phyloP scores from a whole-genome alignment of 2,113 vertebrate genomes.

The Xyrauchen texanus region DNA sequence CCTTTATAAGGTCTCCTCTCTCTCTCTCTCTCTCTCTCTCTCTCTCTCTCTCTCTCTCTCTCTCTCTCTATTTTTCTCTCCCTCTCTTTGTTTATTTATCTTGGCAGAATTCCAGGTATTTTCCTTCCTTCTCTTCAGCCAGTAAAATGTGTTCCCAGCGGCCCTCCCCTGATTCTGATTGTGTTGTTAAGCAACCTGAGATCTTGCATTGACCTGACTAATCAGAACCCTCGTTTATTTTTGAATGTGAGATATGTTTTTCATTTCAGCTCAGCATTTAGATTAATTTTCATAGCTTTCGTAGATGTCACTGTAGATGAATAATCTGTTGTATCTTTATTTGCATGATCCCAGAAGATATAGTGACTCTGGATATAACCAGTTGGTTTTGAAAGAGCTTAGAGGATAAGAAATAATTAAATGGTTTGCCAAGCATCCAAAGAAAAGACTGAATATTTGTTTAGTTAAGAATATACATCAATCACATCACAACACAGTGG shows the following conservation, averaged over 20 bases:
- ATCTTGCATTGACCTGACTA: constrained; percentile 39
- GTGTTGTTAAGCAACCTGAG: constrained; percentile 70
- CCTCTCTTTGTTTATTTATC: constrained; percentile 66
- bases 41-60: neutral
- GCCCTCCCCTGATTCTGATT: constrained; percentile 52
- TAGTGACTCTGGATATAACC: too few relatives aligned
- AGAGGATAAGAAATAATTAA: too few relatives aligned
- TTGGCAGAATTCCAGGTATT: constrained; percentile 74
- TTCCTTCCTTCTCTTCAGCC: constrained; percentile 59
- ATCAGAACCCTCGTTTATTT: constrained; percentile 18
- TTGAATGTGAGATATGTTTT: constrained; percentile 23
- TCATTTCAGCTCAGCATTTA: neutral
- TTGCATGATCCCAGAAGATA: neutral
- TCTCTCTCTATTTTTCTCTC: neutral
- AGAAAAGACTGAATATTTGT: neutral
- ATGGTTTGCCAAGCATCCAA: neutral
- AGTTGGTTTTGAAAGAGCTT: neutral
- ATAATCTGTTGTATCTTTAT: constrained; percentile 11
- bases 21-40: neutral
- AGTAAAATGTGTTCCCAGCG: constrained; percentile 55
- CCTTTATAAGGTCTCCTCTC: constrained; percentile 39
- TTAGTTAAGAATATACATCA: neutral
- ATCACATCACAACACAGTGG: neutral
- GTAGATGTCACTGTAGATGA: neutral
- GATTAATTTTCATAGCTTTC: neutral